These are phyloP conservation scores for Dipus sagitta DNA, from an alignment of 2,797 vertebrate species.

Conservation along the genomic window DNA sequence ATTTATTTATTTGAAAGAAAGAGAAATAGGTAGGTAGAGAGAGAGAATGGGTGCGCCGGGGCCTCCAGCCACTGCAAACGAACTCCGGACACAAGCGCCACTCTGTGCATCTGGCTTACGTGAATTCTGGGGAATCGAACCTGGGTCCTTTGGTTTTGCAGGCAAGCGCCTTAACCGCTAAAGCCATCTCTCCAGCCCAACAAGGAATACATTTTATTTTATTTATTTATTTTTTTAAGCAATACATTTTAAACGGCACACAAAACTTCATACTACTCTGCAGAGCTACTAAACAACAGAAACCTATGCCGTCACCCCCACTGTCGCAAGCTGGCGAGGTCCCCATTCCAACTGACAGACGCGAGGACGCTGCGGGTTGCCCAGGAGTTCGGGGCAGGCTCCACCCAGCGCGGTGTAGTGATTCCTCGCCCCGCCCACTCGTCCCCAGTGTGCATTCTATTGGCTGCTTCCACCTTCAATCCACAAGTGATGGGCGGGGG, in stretches of 20 bases:
- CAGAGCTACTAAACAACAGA: not conserved
- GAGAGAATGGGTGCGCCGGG: too few relatives aligned
- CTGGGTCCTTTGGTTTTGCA: too few relatives aligned
- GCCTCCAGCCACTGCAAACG: too few relatives aligned
- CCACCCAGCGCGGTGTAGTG: not conserved
- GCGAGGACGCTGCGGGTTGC: fast-evolving
- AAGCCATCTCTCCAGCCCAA: not conserved
- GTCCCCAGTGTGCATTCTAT: fast-evolving
- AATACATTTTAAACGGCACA: conserved; percentile 28
- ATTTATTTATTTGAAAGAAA: too few relatives aligned
- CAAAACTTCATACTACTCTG: not conserved
- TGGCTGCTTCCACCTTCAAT: too few relatives aligned
- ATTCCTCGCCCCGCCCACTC: not conserved
- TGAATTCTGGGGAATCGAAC: too few relatives aligned
- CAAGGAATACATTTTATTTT: conserved; percentile 14
- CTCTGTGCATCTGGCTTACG: too few relatives aligned
- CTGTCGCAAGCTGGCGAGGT: not conserved
- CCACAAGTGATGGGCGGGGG: fast-evolving
- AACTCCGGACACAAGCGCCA: too few relatives aligned
- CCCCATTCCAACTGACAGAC: not conserved
- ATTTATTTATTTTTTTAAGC: too few relatives aligned
- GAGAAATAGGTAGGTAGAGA: too few relatives aligned
- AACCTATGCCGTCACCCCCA: not conserved
- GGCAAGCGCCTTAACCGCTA: too few relatives aligned
- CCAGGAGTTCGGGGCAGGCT: not conserved